Evolutionary conservation across 2,888 invertebrate genomes (phyloP), one percentile per base, ranked within the genome.

Genomic region (Apomyelois bistriatella): DNA sequence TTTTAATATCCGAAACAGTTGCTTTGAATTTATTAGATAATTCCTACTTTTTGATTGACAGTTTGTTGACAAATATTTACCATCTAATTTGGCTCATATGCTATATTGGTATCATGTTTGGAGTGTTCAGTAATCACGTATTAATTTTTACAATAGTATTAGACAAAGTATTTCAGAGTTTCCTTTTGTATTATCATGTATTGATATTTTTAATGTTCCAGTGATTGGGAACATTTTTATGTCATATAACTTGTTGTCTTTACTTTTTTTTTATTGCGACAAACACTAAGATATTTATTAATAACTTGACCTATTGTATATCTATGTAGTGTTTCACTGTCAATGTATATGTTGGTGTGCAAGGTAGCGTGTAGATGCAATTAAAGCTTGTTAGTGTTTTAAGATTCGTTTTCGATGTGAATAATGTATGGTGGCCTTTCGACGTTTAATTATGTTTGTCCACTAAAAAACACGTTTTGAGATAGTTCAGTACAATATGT

Each of bases 381-480:
- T 59, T 59, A 62, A 57, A 57, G 63, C 53, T 41, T 55, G 10
- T 47, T 53, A 50, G 50, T 54, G 55, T 62, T 66, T 61, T 63
- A 59, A 58, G 61, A 52, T 58, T 62, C n/a, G 54, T 66, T 56
- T 55, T 63, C 38, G 55, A 62, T 62, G 62, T 54, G 37, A 49
- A 53, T 54, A 62, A 66, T 65, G 63, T 54, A 64, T 56, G 58
- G 69, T 68, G 68, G 71, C 70, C 69, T 74, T 74, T 68, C 8
- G 53, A 61, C 62, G 64, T 66, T 53, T 61, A 30, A 3, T 62
- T 62, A 63, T 60, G 63, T 61, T 58, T 53, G 55, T 47, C 54
- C 54, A 56, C 52, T 38, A 53, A 53, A 53, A 47, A 17, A 0
- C 41, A 17, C n/a, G 32, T 37, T 54, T 50, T 48, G 7, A 35